Base-by-base conservation (phyloP, 1,140 invertebrate species). In the Episyrphus balteatus region DNA sequence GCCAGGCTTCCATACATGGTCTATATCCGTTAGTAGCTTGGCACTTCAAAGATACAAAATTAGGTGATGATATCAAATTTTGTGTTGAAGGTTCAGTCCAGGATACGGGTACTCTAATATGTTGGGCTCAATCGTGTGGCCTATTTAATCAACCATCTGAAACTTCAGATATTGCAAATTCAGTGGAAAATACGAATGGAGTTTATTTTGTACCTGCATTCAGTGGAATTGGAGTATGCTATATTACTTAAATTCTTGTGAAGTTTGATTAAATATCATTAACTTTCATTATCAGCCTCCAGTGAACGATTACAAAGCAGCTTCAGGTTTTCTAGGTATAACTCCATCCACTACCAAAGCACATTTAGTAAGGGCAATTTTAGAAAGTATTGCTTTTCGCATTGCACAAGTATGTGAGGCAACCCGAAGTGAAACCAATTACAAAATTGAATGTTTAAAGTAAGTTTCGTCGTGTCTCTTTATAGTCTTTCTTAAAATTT, bases 191-290 rank as follows among this genome's bases (percentile, higher is more conserved):
- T 67, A 79, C 81, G 7, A 81, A 83, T 57, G 88, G 86, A 13
- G 83, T 94, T 3, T 92, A 80, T 62, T 97, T 96, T 69, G 76
- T 97, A 54, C 90, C 92, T 5, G 88, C 91, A 1, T 95, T 96
- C 56, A 86, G 84, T 70, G 92, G 92, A 15, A 69, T 95, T 47
- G 87, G 91, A 63, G 88, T 92, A 70, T 72, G 63, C 3, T 5
- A 26, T 65, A 38, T 5, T 34, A 32, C 30, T 44, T 11, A 18
- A 32, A 49, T 0, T 33, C 38, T 38, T 46, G 39, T 44, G 12
- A 31, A 42, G 36, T 43, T 51, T 50, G 34, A 32, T n/a, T 43
- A 47, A 13, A 51, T 34, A 15, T 43, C 14, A 19, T 38, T 46
- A 48, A 49, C 46, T 37, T 52, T 53, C 64, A 60, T n/a, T n/a